Evolutionary conservation across 2,113 vertebrate species (phyloP), one percentile per base, ranked within the genome.

Genomic region (Machaerirhynchus nigripectus): DNA sequence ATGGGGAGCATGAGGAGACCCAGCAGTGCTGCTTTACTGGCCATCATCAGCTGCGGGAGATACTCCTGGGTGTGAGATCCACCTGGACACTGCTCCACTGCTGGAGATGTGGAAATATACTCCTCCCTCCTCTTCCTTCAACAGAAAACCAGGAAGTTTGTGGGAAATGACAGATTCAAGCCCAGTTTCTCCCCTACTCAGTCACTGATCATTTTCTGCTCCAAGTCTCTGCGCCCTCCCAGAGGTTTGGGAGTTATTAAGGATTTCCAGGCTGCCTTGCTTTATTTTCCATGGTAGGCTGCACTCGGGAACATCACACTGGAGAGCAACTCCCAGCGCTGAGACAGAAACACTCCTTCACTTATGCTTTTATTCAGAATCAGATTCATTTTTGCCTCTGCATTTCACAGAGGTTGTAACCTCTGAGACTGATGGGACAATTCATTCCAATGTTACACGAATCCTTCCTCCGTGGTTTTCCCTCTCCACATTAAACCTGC

Each of bases 361-460:
- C 18, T 69, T 23, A 7, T 0, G 13, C 55, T 84, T 84, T 70
- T 49, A n/a, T 47, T 85, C 80, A 86, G 50, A 75, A 79, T 6
- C 44, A 40, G 59, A 73, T 84, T 86, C 7, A 57, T 79, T 91
- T 91, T 23, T 64, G 55, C 79, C 84, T 88, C 76, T 71, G 39
- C 19, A 76, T 71, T 60, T 73, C 83, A 86, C 59, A 83, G 31
- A 84, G 78, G 39, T 78, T 95, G 82, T 90, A 27, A 70, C 78
- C 44, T 42, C 83, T 2, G 6, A 76, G 89, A 76, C 49, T 69
- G 81, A 90, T 21, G 82, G 89, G 88, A 59, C 61, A n/a, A 55
- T 82, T 88, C 85, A 79, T 78, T 75, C 39, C n/a, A 39, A 27
- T 5, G 64, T 55, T 85, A 33, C 7, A 42, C 1, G 27, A 80